Conservation (phyloP, 2,113 vertebrate genomes). For the Regulus satrapa region DNA sequence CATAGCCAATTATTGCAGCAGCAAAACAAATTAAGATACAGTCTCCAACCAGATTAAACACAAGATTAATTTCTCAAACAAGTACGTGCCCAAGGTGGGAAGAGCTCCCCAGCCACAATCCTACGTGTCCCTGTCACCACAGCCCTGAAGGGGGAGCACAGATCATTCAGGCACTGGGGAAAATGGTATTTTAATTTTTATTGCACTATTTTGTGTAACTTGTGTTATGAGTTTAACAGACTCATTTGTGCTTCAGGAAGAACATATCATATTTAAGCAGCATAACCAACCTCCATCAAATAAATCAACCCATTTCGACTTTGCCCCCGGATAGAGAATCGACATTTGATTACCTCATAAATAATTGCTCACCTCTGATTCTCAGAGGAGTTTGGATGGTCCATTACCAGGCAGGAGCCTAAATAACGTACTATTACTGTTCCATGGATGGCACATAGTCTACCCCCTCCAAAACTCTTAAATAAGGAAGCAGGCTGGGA, state of each 20-base stretch:
- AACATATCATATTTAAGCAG: neutral
- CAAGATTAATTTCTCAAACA: neutral
- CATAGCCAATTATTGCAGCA: neutral
- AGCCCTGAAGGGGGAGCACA: neutral
- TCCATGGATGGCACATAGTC: neutral
- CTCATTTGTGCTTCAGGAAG: neutral
- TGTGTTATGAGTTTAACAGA: neutral
- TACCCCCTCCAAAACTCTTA: neutral
- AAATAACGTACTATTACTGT: neutral
- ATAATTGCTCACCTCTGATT: neutral
- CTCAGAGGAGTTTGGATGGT: neutral
- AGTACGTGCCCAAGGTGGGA: neutral
- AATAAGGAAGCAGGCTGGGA: neutral
- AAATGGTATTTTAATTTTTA: neutral
- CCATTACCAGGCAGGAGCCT: neutral
- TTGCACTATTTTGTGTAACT: neutral
- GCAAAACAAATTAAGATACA: neutral
- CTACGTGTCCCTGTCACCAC: rapidly evolving
- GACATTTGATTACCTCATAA: neutral
- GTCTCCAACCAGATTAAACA: neutral
- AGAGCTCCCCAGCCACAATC: neutral
- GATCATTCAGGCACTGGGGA: neutral
- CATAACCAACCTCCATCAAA: neutral
- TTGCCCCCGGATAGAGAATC: neutral
- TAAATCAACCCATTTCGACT: neutral